Evolutionary conservation across 2,113 vertebrate species (phyloP).

Genomic region (Thryonomys swinderianus): DNA sequence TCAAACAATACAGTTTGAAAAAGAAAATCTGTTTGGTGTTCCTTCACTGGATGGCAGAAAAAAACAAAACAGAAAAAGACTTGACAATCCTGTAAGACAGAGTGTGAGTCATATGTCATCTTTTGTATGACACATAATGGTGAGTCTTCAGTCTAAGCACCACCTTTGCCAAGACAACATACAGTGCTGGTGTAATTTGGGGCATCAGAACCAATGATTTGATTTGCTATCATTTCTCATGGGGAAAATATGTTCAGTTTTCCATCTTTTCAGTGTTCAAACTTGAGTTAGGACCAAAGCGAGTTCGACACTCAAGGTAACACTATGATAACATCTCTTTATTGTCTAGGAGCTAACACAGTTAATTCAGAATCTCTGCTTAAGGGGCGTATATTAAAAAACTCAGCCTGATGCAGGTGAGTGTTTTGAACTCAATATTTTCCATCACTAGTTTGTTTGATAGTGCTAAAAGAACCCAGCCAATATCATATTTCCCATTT

Average conservation of each 20-base stretch:
- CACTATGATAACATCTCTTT: background rate
- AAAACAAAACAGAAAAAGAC: background rate
- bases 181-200: background rate
- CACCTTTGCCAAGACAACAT: background rate
- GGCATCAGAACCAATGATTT: background rate
- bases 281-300: background rate
- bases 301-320: background rate
- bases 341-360: background rate
- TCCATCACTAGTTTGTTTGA: background rate
- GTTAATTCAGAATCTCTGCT: background rate
- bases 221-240: background rate
- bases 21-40: background rate
- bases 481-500: background rate
- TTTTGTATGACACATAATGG: background rate
- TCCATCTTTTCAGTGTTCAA: background rate
- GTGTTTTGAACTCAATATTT: background rate
- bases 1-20: background rate
- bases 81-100: background rate
- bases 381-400: background rate
- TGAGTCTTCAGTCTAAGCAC: background rate
- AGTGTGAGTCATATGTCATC: background rate
- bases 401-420: background rate
- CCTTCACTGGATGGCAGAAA: background rate
- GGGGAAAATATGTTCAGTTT: background rate
- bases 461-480: background rate